A percentile compares a stretch with the other conserved stretches of the same genome.
Evolutionary conservation across 2,797 vertebrate species (phyloP).

Genomic region (Argentina silus): DNA sequence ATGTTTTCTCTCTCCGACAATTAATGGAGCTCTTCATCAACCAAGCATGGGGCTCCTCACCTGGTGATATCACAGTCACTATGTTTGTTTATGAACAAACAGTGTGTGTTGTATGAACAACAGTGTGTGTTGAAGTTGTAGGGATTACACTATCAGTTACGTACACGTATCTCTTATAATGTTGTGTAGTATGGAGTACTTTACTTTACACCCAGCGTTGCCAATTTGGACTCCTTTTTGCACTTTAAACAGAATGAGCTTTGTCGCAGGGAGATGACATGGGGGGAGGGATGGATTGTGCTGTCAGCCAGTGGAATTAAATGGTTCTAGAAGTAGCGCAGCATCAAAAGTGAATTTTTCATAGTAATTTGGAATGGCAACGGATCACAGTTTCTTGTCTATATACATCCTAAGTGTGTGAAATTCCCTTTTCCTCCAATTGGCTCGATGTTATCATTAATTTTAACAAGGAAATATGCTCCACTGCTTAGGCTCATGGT

Average conservation of each 20-base stretch:
- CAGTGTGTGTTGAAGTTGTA: too few relatives aligned
- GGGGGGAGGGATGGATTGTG: background rate
- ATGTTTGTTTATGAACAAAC: conserved; percentile 60
- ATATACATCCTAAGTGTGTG: background rate
- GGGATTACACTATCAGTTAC: too few relatives aligned
- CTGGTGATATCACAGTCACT: conserved; percentile 56
- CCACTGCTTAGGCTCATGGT: too few relatives aligned
- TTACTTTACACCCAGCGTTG: background rate
- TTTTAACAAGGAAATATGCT: too few relatives aligned
- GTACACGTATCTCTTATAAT: too few relatives aligned
- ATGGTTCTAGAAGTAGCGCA: background rate
- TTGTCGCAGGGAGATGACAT: background rate
- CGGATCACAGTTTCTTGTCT: background rate
- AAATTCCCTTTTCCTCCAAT: too few relatives aligned
- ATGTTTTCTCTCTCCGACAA: conserved; percentile 40
- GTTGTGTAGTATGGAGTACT: too few relatives aligned
- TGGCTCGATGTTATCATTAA: too few relatives aligned
- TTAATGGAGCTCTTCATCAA: conserved; percentile 63
- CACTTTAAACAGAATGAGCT: background rate
- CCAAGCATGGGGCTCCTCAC: conserved; percentile 51
- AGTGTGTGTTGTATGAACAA: too few relatives aligned
- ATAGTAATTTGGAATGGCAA: background rate
- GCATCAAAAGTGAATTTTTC: background rate
- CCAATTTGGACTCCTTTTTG: background rate
- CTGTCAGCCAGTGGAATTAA: background rate